phyloP scores from a whole-genome alignment of 2,113 vertebrate genomes.

The Eulacestoma nigropectus region DNA sequence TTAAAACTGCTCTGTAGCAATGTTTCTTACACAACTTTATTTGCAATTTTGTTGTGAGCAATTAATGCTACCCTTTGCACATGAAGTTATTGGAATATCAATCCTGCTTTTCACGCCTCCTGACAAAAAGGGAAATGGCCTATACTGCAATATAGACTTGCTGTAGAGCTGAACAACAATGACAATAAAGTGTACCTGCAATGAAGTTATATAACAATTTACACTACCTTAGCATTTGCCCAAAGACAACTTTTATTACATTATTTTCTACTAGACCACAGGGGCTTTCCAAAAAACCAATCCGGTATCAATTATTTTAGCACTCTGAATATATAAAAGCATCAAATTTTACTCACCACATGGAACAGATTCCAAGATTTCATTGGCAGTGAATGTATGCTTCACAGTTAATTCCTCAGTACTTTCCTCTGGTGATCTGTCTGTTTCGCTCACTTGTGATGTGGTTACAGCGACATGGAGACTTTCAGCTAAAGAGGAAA shows the following conservation, averaged over 20 bases:
- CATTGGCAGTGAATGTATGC: neutral
- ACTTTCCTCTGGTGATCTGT: neutral
- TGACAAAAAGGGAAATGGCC: neutral
- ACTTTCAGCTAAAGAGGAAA: constrained; percentile 66
- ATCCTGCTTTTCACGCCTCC: neutral
- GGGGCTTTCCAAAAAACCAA: neutral
- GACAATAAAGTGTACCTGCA: neutral
- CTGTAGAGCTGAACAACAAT: neutral
- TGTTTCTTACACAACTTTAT: neutral
- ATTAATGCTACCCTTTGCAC: neutral
- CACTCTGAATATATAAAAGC: neutral
- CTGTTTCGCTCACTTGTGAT: constrained; percentile 25
- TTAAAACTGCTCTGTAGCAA: neutral
- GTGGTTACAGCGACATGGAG: constrained; percentile 63
- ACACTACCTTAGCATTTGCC: neutral
- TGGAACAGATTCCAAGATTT: neutral
- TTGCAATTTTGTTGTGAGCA: neutral
- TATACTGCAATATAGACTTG: neutral
- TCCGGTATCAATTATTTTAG: neutral
- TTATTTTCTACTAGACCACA: neutral
- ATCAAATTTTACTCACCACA: constrained; percentile 66
- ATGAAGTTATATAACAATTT: neutral
- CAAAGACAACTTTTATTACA: neutral
- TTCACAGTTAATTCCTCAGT: constrained; percentile 1
- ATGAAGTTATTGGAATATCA: neutral